Evolutionary conservation across 2,888 invertebrate genomes (phyloP).

Genomic region (Anthophora plumipes): DNA sequence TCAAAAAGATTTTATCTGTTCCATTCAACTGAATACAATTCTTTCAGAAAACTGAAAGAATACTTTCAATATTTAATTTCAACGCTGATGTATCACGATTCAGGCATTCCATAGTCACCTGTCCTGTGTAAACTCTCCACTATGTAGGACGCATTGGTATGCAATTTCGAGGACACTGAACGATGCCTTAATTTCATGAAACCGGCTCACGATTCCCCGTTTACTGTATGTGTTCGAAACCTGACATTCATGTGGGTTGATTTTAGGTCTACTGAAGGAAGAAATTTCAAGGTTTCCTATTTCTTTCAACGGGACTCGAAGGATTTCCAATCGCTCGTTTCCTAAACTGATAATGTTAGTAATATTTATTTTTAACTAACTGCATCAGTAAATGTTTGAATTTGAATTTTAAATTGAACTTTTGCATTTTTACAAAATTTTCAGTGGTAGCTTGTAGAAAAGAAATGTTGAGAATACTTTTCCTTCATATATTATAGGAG

Average conservation of each 20-base stretch:
- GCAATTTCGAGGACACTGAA: conserved; percentile 1
- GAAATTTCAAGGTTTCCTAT: neutral
- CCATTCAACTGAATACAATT: no score
- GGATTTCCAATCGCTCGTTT: neutral
- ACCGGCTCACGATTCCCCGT: conserved; percentile 5
- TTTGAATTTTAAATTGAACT: no score
- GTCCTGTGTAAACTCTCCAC: neutral
- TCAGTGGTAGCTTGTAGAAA: no score
- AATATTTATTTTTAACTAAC: no score
- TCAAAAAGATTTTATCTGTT: no score
- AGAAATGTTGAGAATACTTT: no score
- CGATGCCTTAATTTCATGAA: conserved; percentile 9
- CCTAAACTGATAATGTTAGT: no score
- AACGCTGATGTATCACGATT: neutral
- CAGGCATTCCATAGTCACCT: neutral
- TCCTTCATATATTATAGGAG: no score
- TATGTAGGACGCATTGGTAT: neutral
- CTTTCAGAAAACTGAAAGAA: no score
- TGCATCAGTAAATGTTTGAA: no score
- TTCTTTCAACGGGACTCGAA: neutral
- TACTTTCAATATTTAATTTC: neutral
- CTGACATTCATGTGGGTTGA: neutral
- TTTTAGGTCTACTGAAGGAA: neutral
- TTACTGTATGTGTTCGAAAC: neutral
- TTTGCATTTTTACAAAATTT: no score